phyloP scores from a whole-genome alignment of 1,140 invertebrate genomes.

The Armadillidium nasatum region DNA sequence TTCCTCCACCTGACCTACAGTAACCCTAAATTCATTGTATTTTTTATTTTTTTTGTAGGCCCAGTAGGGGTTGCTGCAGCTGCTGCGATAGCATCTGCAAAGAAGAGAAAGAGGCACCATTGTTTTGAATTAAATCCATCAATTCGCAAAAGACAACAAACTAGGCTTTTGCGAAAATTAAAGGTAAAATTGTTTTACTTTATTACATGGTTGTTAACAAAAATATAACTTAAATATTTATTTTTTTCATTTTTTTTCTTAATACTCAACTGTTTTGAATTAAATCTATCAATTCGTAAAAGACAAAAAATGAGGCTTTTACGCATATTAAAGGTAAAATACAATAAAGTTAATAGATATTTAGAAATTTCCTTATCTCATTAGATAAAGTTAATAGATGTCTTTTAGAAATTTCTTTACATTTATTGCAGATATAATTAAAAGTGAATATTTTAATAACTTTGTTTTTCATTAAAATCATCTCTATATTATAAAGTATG shows the following conservation, averaged over 20 bases:
- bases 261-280: not conserved
- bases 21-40: not conserved
- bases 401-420: not conserved
- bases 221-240: too few species aligned
- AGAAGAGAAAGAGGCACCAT: conserved; percentile 90
- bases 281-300: too few species aligned
- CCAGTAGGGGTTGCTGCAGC: conserved; percentile 94
- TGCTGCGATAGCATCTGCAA: conserved; percentile 91
- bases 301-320: too few species aligned
- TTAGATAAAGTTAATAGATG: conserved; percentile 15
- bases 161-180: conserved; percentile 79
- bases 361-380: too few species aligned
- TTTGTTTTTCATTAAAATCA: too few species aligned
- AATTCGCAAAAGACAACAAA: conserved; percentile 91
- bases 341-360: too few species aligned
- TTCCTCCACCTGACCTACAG: conserved; percentile 2
- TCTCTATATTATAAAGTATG: too few species aligned
- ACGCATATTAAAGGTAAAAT: too few species aligned
- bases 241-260: not conserved
- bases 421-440: too few species aligned
- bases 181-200: conserved; percentile 58
- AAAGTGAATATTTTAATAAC: too few species aligned
- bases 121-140: conserved; percentile 98
- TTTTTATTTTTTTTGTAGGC: conserved; percentile 58
- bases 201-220: too few species aligned